A percentile compares a stretch with the other conserved stretches of the same genome.
Evolutionary conservation across 1,140 invertebrate genomes (phyloP).

Genomic region (Meloidogyne chitwoodi): DNA sequence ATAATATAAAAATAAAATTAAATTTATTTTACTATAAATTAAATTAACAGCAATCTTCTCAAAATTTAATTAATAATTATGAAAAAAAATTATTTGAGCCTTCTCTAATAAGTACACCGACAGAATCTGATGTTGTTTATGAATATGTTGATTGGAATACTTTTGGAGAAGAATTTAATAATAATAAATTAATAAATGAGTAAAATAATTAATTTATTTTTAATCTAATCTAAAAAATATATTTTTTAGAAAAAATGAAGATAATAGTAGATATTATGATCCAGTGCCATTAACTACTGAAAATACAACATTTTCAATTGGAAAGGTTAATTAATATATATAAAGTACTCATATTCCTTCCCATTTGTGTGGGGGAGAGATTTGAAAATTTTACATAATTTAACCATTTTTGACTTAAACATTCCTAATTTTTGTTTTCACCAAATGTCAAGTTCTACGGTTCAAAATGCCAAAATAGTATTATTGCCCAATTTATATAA

Average conservation of each 20-base stretch:
- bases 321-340: not conserved
- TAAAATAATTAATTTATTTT: too few species aligned
- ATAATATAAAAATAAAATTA: too few species aligned
- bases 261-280: not conserved
- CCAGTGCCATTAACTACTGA: not conserved
- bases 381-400: too few species aligned
- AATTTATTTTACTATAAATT: too few species aligned
- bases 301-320: not conserved
- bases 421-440: too few species aligned
- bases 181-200: not conserved
- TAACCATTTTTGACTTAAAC: too few species aligned
- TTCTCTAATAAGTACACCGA: not conserved
- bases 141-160: not conserved
- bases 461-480: too few species aligned
- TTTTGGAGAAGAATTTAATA: not conserved
- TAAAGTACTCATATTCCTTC: too few species aligned
- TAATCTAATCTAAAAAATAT: too few species aligned
- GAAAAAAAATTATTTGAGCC: not conserved
- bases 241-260: not conserved
- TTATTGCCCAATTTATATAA: too few species aligned
- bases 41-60: not conserved
- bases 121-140: slow-evolving; percentile 1
- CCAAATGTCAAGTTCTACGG: too few species aligned
- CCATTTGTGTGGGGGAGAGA: too few species aligned
- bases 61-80: not conserved